A percentile compares a stretch with the other conserved stretches of the same genome.
Conservation (phyloP, 2,113 vertebrate species). For the Corythornis cristatus region DNA sequence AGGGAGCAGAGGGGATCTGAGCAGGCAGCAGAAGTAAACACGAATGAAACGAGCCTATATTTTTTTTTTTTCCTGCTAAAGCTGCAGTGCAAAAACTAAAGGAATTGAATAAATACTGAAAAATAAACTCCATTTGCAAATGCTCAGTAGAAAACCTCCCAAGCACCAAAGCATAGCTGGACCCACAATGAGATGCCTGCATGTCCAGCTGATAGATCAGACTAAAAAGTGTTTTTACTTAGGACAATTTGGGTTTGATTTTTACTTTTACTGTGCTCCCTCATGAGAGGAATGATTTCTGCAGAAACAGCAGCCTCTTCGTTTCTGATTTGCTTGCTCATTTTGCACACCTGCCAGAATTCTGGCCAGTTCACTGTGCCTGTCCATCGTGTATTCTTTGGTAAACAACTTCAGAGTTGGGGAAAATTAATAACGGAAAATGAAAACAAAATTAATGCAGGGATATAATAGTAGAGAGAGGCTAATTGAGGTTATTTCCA, state of each 20-base stretch:
- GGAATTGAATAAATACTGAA: neutral
- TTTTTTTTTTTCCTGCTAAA: constrained; percentile 17
- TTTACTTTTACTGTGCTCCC: neutral
- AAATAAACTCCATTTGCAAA: neutral
- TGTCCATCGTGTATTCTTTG: neutral
- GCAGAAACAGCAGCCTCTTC: neutral
- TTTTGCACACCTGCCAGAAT: neutral
- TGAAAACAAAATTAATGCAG: neutral
- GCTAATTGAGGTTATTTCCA: neutral
- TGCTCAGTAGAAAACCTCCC: neutral
- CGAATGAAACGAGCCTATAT: neutral
- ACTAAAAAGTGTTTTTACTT: neutral
- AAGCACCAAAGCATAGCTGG: neutral
- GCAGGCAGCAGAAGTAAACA: constrained; percentile 55
- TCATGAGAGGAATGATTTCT: neutral
- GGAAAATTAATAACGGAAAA: neutral
- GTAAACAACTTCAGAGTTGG: neutral
- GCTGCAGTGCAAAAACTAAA: constrained; percentile 5
- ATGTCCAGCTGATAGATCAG: neutral
- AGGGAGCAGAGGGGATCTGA: constrained; percentile 33
- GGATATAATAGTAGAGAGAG: too few species aligned
- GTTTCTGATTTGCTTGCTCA: neutral
- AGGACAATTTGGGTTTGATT: neutral
- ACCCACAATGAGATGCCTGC: fast-evolving
- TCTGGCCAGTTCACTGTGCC: neutral